Conservation (phyloP, 2,888 invertebrate genomes). For the Caenorhabditis plicata region DNA sequence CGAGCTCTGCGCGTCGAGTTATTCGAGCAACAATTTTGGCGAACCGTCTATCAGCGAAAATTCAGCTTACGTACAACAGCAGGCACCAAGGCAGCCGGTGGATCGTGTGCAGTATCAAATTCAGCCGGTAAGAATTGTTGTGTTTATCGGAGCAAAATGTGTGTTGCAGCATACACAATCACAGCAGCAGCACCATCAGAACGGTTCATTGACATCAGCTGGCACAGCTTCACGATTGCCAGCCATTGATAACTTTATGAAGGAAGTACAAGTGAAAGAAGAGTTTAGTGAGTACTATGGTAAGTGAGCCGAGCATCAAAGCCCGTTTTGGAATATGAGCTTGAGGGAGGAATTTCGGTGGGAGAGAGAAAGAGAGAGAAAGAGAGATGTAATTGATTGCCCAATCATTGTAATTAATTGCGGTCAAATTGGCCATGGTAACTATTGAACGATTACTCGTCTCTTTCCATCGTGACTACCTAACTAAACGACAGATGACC, state of each 20-base stretch:
- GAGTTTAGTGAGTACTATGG: slow-evolving; percentile 25
- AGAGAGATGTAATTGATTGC: slow-evolving; percentile 2
- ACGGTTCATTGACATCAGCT: neutral
- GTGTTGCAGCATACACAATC: too few relatives aligned
- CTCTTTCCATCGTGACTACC: neutral
- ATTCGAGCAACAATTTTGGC: too few relatives aligned
- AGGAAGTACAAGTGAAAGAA: slow-evolving; percentile 25
- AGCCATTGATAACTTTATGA: slow-evolving; percentile 28
- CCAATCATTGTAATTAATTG: slow-evolving; percentile 4
- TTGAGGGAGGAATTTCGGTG: slow-evolving; percentile 6
- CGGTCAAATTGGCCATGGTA: neutral
- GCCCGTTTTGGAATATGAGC: slow-evolving; percentile 8
- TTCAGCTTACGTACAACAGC: too few relatives aligned
- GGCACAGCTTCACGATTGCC: slow-evolving; percentile 7
- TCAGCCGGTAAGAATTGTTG: too few relatives aligned
- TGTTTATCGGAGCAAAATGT: too few relatives aligned
- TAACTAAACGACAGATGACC: neutral
- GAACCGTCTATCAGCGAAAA: too few relatives aligned
- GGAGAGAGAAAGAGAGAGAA: neutral
- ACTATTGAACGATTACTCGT: neutral
- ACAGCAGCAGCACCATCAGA: slow-evolving; percentile 4
- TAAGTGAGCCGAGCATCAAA: slow-evolving; percentile 18
- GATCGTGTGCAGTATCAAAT: too few relatives aligned
- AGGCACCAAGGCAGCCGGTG: too few relatives aligned
- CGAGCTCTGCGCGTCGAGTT: too few relatives aligned